These are phyloP conservation scores for Chloropsis cyanopogon DNA, from an alignment of 2,113 vertebrate species.

Conservation along the genomic window DNA sequence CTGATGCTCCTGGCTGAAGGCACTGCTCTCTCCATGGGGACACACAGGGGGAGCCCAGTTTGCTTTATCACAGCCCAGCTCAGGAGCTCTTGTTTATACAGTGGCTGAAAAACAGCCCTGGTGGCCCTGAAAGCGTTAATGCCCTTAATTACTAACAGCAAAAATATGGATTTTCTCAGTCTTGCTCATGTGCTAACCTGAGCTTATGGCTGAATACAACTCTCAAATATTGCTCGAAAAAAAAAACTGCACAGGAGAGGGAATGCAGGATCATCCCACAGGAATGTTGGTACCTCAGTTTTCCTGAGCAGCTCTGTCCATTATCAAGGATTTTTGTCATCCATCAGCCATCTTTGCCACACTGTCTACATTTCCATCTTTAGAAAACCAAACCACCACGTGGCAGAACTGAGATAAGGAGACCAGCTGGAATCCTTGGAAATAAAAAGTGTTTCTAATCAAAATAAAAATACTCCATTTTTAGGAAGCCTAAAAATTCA, in stretches of 20 bases:
- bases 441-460: neutral
- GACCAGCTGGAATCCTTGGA: neutral
- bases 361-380: neutral
- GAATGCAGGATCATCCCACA: neutral
- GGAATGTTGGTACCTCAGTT: rapidly evolving
- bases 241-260: neutral
- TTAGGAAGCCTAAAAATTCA: neutral
- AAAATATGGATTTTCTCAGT: neutral
- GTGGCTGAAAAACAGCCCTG: neutral
- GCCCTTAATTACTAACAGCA: neutral
- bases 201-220: neutral
- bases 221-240: neutral
- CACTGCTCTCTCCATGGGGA: neutral
- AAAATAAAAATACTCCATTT: neutral
- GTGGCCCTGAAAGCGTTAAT: neutral
- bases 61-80: neutral
- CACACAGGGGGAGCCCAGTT: no score
- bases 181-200: neutral
- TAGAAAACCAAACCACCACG: neutral
- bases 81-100: neutral
- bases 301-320: neutral
- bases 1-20: neutral
- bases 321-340: neutral
- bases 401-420: neutral
- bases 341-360: neutral